Evolutionary conservation across 2,797 vertebrate species (phyloP).

Genomic region (Acridotheres tristis): DNA sequence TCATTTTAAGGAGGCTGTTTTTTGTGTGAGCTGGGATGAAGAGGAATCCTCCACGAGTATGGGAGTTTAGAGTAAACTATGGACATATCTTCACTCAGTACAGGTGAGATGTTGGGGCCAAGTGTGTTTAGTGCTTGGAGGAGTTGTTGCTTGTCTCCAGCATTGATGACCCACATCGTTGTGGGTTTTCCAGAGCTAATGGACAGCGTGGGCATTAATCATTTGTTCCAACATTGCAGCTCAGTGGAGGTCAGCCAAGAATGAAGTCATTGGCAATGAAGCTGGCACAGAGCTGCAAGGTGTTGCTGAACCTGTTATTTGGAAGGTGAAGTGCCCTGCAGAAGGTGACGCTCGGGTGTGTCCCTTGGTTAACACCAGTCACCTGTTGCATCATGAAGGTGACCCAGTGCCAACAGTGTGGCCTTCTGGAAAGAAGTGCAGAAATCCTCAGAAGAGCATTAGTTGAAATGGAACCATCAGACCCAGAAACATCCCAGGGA

Average conservation of each 20-base stretch:
- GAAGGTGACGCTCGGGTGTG: background rate
- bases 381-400: background rate
- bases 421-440: background rate
- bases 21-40: background rate
- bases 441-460: background rate
- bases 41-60: background rate
- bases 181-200: background rate
- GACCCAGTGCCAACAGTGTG: background rate
- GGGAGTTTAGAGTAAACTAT: background rate
- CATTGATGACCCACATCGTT: rapidly evolving
- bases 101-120: background rate
- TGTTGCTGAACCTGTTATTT: slow-evolving; percentile 6
- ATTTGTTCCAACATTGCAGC: background rate
- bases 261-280: background rate
- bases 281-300: background rate
- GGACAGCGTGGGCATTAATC: background rate
- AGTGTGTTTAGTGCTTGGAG: background rate
- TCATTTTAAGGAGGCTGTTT: background rate
- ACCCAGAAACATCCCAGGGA: background rate
- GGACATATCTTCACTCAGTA: background rate
- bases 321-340: background rate
- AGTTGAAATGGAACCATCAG: background rate
- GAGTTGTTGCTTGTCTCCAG: background rate
- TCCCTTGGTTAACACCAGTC: background rate
- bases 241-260: background rate